Percentiles rank a stretch among this genome's conserved stretches.
phyloP scores from a whole-genome alignment of 2,888 invertebrate species.

The Cerastoderma edule region DNA sequence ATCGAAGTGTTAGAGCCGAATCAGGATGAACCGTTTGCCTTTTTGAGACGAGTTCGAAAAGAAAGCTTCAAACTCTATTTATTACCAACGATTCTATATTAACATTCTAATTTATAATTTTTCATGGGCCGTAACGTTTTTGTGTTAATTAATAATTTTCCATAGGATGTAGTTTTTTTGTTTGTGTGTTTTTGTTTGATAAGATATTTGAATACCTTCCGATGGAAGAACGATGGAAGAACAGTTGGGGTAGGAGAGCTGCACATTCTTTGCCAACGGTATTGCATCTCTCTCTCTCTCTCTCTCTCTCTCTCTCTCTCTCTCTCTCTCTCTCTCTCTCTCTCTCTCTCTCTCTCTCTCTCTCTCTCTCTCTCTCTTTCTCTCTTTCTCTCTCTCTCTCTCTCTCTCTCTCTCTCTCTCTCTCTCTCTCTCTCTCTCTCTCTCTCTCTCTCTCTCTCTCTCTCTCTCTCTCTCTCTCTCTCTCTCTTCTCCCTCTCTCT shows the following conservation, averaged over 20 bases:
- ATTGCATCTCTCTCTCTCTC: not conserved
- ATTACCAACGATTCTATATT: no score
- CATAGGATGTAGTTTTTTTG: no score
- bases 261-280: no score
- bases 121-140: no score
- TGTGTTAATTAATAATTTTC: no score
- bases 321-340: not conserved
- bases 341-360: not conserved
- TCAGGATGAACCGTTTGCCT: conserved; percentile 20
- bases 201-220: no score
- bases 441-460: not conserved
- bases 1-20: conserved; percentile 87
- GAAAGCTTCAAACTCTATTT: no score
- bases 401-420: not conserved
- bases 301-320: not conserved
- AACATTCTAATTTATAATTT: no score
- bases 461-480: conserved; percentile 1
- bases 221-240: no score
- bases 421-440: not conserved
- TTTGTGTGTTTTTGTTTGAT: no score
- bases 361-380: not conserved
- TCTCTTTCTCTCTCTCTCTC: not conserved
- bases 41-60: no score
- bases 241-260: no score
- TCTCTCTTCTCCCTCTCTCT: not conserved